phyloP scores from a whole-genome alignment of 2,888 invertebrate species.

The Nomada flava region DNA sequence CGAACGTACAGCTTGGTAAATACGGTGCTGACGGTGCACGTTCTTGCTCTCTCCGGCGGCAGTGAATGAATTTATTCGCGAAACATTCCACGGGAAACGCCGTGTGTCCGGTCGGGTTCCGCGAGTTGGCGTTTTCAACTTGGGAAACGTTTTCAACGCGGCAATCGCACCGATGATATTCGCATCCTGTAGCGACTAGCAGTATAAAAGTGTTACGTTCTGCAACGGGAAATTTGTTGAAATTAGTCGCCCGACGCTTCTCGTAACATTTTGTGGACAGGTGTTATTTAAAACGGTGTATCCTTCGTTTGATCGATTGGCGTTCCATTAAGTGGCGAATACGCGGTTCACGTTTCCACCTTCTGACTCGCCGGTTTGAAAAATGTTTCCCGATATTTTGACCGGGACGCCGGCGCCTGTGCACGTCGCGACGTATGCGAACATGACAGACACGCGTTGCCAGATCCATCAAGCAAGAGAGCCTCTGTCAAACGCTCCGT shows the following conservation, averaged over 20 bases:
- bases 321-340: background rate
- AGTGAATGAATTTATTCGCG: conserved; percentile 19
- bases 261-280: background rate
- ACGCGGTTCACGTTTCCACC: background rate
- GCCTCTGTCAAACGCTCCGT: background rate
- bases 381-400: conserved; percentile 13
- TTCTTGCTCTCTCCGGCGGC: background rate
- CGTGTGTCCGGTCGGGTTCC: background rate
- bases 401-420: background rate
- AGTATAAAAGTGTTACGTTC: background rate
- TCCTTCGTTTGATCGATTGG: background rate
- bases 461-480: background rate
- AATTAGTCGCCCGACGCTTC: background rate
- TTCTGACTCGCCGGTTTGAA: background rate
- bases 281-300: background rate
- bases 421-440: background rate
- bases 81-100: conserved; percentile 6
- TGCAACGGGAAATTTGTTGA: background rate
- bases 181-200: too few relatives aligned
- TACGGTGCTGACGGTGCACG: conserved; percentile 18
- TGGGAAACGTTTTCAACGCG: background rate
- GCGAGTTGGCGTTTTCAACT: conserved; percentile 4
- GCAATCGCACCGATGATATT: background rate
- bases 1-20: conserved; percentile 23
- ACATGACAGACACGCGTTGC: conserved; percentile 12